A percentile compares a stretch with the other conserved stretches of the same genome.
phyloP scores from a whole-genome alignment of 37 sponge, comb jelly and placozoan genomes.

The Oopsacas minuta region DNA sequence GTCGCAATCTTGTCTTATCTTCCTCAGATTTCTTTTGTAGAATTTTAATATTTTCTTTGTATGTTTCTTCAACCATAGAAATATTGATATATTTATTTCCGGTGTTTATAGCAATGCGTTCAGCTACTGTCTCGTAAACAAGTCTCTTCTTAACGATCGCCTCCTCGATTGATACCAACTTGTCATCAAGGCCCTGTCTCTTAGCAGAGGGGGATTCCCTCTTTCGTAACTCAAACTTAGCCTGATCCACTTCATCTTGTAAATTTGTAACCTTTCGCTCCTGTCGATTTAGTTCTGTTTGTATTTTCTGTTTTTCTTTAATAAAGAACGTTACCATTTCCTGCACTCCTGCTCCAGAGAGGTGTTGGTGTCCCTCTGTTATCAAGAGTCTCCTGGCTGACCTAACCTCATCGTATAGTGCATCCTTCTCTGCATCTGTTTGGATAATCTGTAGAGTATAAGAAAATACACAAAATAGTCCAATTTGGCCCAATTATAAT shows the following conservation, averaged over 20 bases:
- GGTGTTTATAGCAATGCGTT: background rate
- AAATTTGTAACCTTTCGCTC: background rate
- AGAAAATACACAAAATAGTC: no score
- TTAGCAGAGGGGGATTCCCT: background rate
- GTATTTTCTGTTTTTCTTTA: background rate
- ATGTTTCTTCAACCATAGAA: background rate
- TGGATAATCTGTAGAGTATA: background rate
- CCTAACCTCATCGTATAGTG: background rate
- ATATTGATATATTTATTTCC: background rate
- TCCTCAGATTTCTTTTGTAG: background rate
- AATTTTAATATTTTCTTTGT: background rate
- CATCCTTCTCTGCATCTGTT: background rate
- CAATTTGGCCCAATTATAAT: no score
- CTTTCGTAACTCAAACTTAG: background rate
- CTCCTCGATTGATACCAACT: background rate
- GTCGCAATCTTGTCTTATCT: background rate
- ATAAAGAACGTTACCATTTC: background rate
- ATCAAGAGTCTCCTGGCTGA: background rate
- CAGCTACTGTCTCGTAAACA: background rate
- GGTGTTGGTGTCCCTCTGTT: conserved; percentile 5
- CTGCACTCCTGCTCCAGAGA: background rate
- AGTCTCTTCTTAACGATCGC: background rate
- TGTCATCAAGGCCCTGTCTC: background rate
- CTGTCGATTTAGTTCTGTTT: background rate
- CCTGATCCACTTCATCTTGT: background rate